Conservation (phyloP, 2,888 invertebrate species). For the Agapostemon virescens region DNA sequence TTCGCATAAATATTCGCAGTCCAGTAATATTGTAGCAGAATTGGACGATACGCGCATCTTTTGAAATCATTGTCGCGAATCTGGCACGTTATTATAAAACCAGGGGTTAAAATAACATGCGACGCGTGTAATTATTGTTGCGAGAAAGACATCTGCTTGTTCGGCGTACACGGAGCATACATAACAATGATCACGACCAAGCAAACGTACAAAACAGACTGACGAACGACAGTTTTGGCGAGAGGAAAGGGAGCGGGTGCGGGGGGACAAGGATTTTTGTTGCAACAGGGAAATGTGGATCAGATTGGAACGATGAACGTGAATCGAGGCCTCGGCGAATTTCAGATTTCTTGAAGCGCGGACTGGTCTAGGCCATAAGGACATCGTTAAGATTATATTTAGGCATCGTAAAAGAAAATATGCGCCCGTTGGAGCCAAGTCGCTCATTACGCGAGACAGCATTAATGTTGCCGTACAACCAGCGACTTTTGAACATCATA, state of each 20-base stretch:
- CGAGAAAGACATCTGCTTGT: conserved; percentile 4
- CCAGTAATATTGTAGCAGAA: neutral
- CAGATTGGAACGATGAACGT: conserved; percentile 22
- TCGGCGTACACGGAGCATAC: conserved; percentile 1
- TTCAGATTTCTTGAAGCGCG: conserved; percentile 65
- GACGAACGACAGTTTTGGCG: neutral
- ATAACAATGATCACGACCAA: conserved; percentile 7
- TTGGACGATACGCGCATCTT: neutral
- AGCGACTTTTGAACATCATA: conserved; percentile 58
- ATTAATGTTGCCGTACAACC: conserved; percentile 72
- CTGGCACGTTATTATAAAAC: neutral
- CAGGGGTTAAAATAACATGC: neutral
- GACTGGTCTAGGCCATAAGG: conserved; percentile 73
- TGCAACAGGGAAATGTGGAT: conserved; percentile 10
- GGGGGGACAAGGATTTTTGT: conserved; percentile 22
- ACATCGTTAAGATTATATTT: conserved; percentile 80
- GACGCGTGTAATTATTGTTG: neutral
- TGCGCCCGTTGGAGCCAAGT: conserved; percentile 79
- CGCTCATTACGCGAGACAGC: conserved; percentile 79
- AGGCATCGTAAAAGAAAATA: conserved; percentile 80
- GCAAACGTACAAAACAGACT: conserved; percentile 18
- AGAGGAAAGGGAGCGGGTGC: neutral
- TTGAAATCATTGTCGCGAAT: neutral
- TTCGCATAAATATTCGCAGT: neutral
- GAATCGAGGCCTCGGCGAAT: conserved; percentile 52